phyloP scores from a whole-genome alignment of 2,113 vertebrate species.

The Micromys minutus region DNA sequence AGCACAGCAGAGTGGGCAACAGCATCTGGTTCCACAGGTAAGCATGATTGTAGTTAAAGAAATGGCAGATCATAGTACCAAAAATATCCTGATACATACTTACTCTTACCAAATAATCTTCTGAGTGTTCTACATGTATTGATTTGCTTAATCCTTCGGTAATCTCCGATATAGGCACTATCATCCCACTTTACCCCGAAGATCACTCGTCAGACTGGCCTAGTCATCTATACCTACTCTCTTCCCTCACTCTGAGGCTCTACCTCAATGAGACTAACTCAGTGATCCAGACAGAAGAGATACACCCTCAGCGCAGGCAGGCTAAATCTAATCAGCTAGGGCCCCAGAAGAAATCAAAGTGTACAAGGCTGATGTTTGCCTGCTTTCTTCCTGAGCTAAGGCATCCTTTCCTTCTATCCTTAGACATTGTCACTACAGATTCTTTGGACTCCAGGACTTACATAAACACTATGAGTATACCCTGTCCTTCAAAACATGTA shows the following conservation, averaged over 20 bases:
- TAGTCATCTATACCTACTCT: background rate
- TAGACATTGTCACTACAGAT: background rate
- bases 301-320: accelerated
- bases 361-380: background rate
- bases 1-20: background rate
- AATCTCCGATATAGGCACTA: background rate
- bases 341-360: background rate
- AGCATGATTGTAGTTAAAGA: background rate
- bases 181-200: background rate
- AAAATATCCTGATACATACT: background rate
- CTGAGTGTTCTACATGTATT: background rate
- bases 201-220: background rate
- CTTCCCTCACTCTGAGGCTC: background rate
- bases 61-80: background rate
- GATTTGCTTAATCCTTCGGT: background rate
- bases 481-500: background rate
- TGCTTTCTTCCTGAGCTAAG: background rate
- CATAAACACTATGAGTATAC: background rate
- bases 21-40: background rate
- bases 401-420: background rate
- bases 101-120: background rate
- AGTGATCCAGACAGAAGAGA: background rate
- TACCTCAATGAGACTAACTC: background rate
- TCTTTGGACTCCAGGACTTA: background rate
- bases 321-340: background rate